Evolutionary conservation across 37 sponge, comb jelly and placozoan species (phyloP).

Genomic region (Aphrocallistes beatrix): DNA sequence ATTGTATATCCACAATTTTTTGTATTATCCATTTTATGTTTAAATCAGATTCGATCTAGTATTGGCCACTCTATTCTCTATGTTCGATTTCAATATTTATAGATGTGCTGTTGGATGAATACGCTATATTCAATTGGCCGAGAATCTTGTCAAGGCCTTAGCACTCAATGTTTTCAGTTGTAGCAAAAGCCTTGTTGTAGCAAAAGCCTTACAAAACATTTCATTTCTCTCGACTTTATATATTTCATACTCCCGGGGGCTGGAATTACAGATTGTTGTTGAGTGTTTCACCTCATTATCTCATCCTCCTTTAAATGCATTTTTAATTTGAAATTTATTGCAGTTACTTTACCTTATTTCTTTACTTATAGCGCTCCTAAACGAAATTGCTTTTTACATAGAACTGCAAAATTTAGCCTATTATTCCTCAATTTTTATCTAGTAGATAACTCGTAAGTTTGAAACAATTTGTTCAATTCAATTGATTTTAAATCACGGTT

Average conservation of each 20-base stretch:
- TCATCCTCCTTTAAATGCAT: background rate
- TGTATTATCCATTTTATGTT: background rate
- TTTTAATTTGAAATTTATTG: background rate
- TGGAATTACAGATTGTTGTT: background rate
- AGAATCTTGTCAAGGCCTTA: slow-evolving; percentile 10
- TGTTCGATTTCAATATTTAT: background rate
- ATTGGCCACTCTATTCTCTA: too few species aligned
- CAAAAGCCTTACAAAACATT: too few species aligned
- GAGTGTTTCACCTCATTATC: background rate
- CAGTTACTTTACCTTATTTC: background rate
- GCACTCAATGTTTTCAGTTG: background rate
- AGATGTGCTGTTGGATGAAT: background rate
- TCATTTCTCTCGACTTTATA: too few species aligned
- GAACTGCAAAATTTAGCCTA: background rate
- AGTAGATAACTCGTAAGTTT: too few species aligned
- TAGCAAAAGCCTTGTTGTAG: background rate
- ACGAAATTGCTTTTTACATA: background rate
- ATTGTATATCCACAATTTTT: background rate
- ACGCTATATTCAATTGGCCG: background rate
- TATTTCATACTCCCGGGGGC: background rate
- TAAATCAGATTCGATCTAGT: too few species aligned
- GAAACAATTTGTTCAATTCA: too few species aligned
- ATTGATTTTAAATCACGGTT: too few species aligned
- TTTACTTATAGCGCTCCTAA: background rate
- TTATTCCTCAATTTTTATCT: background rate